These are phyloP conservation scores for Beris morrisii DNA, from an alignment of 2,888 invertebrate species.

Conservation along the genomic window DNA sequence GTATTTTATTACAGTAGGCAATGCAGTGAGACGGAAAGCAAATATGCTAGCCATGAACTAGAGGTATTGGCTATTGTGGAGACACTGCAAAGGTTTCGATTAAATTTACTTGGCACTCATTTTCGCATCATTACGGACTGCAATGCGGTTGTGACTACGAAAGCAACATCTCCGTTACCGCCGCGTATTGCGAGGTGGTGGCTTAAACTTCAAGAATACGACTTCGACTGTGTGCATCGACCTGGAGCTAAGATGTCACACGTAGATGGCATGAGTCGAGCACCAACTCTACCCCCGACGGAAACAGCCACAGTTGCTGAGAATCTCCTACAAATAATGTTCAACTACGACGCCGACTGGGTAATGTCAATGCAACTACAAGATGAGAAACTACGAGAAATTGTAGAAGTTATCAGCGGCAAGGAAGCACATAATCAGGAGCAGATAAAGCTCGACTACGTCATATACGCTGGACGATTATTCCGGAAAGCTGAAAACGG, in stretches of 20 bases:
- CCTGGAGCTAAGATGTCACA: too few relatives aligned
- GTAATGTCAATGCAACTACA: background rate
- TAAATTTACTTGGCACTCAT: constrained; percentile 34
- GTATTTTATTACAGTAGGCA: constrained; percentile 32
- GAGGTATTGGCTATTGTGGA: constrained; percentile 31
- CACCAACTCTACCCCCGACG: background rate
- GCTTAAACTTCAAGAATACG: too few relatives aligned
- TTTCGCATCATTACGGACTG: constrained; percentile 14
- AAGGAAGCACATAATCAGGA: background rate
- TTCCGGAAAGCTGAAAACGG: background rate
- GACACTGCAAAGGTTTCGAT: constrained; percentile 27
- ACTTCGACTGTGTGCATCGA: too few relatives aligned
- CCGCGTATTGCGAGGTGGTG: too few relatives aligned
- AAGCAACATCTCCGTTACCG: too few relatives aligned
- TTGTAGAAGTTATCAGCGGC: too few relatives aligned
- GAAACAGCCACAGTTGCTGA: background rate
- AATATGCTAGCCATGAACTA: constrained; percentile 23
- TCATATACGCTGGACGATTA: background rate
- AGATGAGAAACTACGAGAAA: background rate
- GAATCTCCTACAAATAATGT: background rate
- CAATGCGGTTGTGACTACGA: too few relatives aligned
- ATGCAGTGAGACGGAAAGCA: constrained; percentile 20
- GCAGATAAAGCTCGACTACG: background rate
- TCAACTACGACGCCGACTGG: too few relatives aligned
- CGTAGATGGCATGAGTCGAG: too few relatives aligned